Evolutionary conservation across 2,888 invertebrate species (phyloP).

Genomic region (Halocaridina rubra): DNA sequence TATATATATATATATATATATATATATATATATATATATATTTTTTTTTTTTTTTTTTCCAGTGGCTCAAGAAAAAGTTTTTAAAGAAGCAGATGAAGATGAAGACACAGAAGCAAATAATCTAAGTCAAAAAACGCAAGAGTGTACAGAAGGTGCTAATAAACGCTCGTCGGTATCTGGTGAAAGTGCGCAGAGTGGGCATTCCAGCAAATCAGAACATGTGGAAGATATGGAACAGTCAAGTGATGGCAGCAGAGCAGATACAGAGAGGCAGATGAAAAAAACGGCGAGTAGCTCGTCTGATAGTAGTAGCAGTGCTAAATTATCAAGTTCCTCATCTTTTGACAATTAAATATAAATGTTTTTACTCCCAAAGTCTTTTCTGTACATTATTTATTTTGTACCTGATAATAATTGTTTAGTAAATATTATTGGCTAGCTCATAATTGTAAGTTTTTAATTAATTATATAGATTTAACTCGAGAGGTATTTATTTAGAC

Average conservation of each 20-base stretch:
- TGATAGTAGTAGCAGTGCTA: constrained; percentile 49
- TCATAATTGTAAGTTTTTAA: no score
- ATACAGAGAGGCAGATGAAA: constrained; percentile 30
- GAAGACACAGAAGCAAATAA: constrained; percentile 13
- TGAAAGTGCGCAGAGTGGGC: constrained; percentile 12
- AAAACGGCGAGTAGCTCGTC: constrained; percentile 48
- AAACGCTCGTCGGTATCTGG: constrained; percentile 7
- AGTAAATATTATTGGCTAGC: no score
- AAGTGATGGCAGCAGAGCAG: constrained; percentile 41
- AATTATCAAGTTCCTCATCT: constrained; percentile 48
- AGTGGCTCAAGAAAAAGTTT: constrained; percentile 41
- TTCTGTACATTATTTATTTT: not conserved
- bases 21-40: no score
- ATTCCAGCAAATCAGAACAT: constrained; percentile 38
- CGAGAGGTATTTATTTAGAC: no score
- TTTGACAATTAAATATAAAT: constrained; percentile 38
- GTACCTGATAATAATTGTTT: not conserved
- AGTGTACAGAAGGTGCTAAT: not conserved
- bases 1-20: no score
- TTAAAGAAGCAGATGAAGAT: constrained; percentile 45
- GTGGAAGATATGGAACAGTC: constrained; percentile 51
- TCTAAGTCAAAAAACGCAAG: not conserved
- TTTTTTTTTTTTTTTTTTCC: not conserved
- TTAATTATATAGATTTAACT: no score
- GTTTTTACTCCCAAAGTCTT: no score